phyloP scores from a whole-genome alignment of 2,113 vertebrate species.

The Trochalopteron elliotii region DNA sequence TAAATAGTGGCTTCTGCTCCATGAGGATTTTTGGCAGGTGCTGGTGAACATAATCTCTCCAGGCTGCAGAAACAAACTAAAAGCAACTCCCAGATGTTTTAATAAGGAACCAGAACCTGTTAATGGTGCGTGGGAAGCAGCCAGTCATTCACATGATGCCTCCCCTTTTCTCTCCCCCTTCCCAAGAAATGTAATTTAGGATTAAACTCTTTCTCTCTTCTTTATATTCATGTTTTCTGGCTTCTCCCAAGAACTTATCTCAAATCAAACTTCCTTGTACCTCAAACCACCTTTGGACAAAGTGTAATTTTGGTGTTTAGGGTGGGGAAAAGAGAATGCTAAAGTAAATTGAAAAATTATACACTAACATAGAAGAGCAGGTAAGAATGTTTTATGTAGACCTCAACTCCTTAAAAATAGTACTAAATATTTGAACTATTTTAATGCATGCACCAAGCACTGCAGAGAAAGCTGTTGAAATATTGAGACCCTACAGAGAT shows the following conservation, averaged over 20 bases:
- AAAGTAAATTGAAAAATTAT: neutral
- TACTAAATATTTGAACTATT: neutral
- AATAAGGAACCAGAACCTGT: neutral
- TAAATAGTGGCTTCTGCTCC: neutral
- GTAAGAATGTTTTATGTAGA: neutral
- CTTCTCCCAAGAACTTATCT: neutral
- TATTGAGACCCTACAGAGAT: neutral
- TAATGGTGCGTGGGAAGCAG: neutral
- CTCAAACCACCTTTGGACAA: neutral
- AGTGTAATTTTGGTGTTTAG: neutral
- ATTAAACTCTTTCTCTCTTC: neutral
- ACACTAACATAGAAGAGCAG: rapidly evolving
- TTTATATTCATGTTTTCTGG: neutral
- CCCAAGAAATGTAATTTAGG: neutral
- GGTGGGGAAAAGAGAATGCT: neutral
- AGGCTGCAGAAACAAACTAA: neutral
- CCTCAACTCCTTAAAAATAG: neutral
- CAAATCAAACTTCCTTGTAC: neutral
- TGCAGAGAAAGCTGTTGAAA: neutral
- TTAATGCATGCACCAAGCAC: neutral
- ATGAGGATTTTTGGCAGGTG: neutral
- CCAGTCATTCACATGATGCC: neutral
- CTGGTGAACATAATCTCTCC: neutral
- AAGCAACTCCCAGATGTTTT: neutral
- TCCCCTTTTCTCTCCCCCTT: neutral